These are phyloP conservation scores for Limenitis camilla DNA, from an alignment of 2,888 invertebrate species.

Conservation along the genomic window DNA sequence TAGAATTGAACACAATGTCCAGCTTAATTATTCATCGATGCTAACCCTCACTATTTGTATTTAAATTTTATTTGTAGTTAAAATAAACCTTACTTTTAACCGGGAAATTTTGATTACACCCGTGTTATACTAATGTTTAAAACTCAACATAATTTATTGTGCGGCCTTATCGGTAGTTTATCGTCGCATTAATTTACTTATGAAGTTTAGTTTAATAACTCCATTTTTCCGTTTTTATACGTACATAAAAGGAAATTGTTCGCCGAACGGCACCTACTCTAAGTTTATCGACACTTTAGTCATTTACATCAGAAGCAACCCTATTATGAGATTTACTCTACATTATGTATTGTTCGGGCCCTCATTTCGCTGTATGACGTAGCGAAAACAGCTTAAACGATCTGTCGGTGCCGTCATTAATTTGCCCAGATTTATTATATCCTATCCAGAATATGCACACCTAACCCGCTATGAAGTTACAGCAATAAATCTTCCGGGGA, in stretches of 20 bases:
- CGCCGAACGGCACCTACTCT: conserved; percentile 7
- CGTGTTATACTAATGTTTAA: conserved; percentile 30
- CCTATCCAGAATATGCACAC: conserved; percentile 42
- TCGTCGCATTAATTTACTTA: conserved; percentile 44
- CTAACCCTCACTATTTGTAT: conserved; percentile 12
- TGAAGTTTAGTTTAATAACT: conserved; percentile 52
- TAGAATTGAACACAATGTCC: conserved; percentile 12
- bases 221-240: conserved; percentile 26
- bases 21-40: conserved; percentile 9
- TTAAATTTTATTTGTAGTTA: conserved; percentile 4
- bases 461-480: conserved; percentile 29
- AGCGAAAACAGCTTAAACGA: conserved; percentile 61
- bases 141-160: conserved; percentile 38
- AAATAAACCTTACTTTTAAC: conserved; percentile 3
- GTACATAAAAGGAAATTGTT: conserved; percentile 20
- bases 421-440: conserved; percentile 67
- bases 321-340: conserved; percentile 28
- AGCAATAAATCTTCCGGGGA: conserved; percentile 28
- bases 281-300: conserved; percentile 23
- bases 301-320: conserved; percentile 26
- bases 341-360: conserved; percentile 30
- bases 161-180: conserved; percentile 48
- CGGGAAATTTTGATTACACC: conserved; percentile 19
- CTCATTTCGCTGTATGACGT: conserved; percentile 61
- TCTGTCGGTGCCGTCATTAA: conserved; percentile 66